Conservation (phyloP, 1,140 invertebrate genomes). For the Orchesella cincta region DNA sequence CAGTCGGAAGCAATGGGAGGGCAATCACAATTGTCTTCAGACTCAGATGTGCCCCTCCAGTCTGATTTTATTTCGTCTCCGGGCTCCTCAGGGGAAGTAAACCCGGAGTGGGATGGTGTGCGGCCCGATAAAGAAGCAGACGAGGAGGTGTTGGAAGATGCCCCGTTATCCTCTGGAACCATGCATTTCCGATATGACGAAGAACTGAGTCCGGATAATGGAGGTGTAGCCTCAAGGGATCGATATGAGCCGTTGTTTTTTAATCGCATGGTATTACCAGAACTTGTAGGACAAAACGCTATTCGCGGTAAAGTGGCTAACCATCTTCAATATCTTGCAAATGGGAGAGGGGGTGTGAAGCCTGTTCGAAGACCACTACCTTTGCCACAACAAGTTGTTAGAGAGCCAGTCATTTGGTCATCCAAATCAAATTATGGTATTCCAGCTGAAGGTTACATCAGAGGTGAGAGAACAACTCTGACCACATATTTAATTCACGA, state of each 20-base stretch:
- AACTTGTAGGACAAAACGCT: no score
- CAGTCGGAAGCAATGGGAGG: background rate
- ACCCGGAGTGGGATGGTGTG: background rate
- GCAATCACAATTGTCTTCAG: background rate
- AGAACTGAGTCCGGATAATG: no score
- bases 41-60: background rate
- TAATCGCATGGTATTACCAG: no score
- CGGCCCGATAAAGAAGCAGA: background rate
- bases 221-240: no score
- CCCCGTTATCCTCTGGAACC: background rate
- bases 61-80: background rate
- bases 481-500: no score
- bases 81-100: background rate
- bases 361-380: no score
- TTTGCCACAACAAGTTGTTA: no score
- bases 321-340: no score
- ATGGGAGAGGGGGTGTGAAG: no score
- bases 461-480: slow-evolving; percentile 1
- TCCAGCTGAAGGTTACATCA: background rate
- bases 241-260: no score
- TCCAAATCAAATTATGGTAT: background rate
- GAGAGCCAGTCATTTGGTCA: background rate
- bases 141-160: background rate
- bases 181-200: background rate
- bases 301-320: no score